Evolutionary conservation across 92 coral and sea anemone species (phyloP).

Genomic region (Porites cylindrica): DNA sequence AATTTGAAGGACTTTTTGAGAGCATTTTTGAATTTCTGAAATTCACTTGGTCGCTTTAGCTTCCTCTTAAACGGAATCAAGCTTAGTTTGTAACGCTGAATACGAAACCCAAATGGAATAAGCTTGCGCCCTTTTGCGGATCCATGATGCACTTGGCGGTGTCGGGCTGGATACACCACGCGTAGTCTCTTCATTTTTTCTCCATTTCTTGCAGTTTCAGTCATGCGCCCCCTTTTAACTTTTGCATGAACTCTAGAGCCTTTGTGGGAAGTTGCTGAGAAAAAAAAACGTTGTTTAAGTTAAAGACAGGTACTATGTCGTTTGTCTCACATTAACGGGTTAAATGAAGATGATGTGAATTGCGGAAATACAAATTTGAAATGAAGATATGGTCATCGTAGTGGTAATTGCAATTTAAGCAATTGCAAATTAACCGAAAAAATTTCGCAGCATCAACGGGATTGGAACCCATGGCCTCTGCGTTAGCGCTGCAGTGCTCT

Average conservation of each 20-base stretch:
- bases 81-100: conserved; percentile 25
- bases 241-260: background rate
- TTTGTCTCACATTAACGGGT: no score
- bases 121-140: background rate
- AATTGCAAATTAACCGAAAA: no score
- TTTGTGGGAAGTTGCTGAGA: conserved; percentile 28
- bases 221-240: background rate
- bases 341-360: no score
- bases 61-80: background rate
- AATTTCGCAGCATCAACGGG: no score
- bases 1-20: background rate
- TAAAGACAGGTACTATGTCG: no score
- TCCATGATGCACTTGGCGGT: background rate
- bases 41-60: background rate
- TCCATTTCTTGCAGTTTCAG: background rate
- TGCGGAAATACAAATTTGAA: no score
- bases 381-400: no score
- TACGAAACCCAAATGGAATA: conserved; percentile 33
- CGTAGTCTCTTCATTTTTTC: background rate
- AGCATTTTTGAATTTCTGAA: background rate
- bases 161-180: background rate
- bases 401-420: no score
- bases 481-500: no score
- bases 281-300: background rate
- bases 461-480: no score